Percentiles rank a stretch among this genome's conserved stretches.
Conservation (phyloP, 2,888 invertebrate genomes). For the Pachliopta kotzebuea region DNA sequence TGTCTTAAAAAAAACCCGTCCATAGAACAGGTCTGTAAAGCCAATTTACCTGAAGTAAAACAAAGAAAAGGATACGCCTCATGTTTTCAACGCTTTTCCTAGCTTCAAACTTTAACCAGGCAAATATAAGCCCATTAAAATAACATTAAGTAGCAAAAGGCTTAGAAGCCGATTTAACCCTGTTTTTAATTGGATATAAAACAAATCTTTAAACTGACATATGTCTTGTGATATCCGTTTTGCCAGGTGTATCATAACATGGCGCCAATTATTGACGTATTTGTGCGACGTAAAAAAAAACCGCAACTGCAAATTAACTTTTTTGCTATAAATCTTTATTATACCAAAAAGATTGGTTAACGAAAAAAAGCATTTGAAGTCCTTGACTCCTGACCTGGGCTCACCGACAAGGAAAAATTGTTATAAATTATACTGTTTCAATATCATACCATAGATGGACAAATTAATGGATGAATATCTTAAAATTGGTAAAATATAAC, state of each 20-base stretch:
- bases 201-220: not conserved
- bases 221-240: not conserved
- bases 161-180: not conserved
- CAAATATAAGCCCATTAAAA: slow-evolving; percentile 5
- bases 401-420: too few species aligned
- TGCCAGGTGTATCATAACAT: not conserved
- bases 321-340: too few species aligned
- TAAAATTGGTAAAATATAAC: too few species aligned
- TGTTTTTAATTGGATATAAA: slow-evolving; percentile 3
- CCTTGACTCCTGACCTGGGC: too few species aligned
- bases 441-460: too few species aligned
- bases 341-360: too few species aligned
- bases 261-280: not conserved
- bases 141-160: not conserved
- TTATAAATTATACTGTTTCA: too few species aligned
- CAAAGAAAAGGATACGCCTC: too few species aligned
- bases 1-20: too few species aligned
- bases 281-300: not conserved
- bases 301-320: not conserved
- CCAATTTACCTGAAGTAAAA: not conserved
- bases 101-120: not conserved
- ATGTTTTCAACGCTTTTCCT: not conserved
- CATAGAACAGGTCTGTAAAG: too few species aligned
- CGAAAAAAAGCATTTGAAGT: too few species aligned
- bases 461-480: too few species aligned